Evolutionary conservation across 2,113 vertebrate genomes (phyloP), one percentile per base, ranked within the genome.

Genomic region (Dascyllus trimaculatus): DNA sequence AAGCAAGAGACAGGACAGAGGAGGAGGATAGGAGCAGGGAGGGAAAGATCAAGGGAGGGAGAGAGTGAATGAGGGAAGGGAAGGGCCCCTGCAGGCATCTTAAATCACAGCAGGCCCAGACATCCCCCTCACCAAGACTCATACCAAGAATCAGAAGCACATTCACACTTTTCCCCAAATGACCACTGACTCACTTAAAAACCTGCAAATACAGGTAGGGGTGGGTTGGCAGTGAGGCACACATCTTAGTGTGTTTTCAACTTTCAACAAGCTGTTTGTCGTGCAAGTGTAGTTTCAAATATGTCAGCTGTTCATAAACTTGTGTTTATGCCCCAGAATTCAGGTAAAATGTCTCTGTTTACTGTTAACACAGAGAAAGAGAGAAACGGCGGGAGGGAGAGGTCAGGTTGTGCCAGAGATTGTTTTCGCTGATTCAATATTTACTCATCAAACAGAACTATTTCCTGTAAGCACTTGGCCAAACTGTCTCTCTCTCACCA

Each of bases 361-460:
- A 82, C 87, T 63, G 80, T 84, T 73, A 79, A 88, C 79, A 86
- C 15, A 21, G 64, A 62, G 48, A 21, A 9, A 45, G 62, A 54
- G 54, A 49, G 80, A 60, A 49, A 72, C 14, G 40, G 24, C 35
- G 51, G 17, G 75, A 43, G 57, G n/a, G 60, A 62, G 83, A 58
- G 78, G 70, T 87, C 85, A 85, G 75, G 54, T 70, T 53, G 66
- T 78, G 85, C 70, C 62, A 73, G 62, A 61, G 84, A 81, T 88
- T 84, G 80, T 76, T 92, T 88, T 88, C 2, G 89, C 87, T 89
- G 91, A 91, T 90, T 93, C 92, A 92, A 79, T 93, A 87, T 92
- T 93, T 93, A 91, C 89, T 90, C 90, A 81, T 88, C 88, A 93
- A 93, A 92, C 91, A 88, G 46, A 29, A 65, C 60, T 89, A 90